Evolutionary conservation across 1,140 invertebrate genomes (phyloP), one percentile per base, ranked within the genome.

Genomic region (Bombyx mori): DNA sequence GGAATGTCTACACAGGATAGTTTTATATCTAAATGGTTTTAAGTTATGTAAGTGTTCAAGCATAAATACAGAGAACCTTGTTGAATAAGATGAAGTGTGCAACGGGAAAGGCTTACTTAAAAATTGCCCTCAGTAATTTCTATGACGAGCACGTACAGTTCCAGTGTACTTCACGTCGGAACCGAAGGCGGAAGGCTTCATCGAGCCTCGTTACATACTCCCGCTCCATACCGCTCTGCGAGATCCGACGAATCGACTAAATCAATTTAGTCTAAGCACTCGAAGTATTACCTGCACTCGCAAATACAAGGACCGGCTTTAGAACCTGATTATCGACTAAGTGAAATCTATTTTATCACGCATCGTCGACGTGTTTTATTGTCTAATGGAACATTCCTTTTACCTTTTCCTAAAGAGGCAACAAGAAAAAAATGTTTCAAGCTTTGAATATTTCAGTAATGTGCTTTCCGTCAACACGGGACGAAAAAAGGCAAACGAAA

Each of bases 131-230:
- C 63, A 64, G 69, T 77, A 77, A 80, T 84, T 83, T 71, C 72
- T 85, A 86, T 86, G 79, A 83, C 66, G 75, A 83, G 75, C 83
- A 86, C 82, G 82, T 85, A 76, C 73, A 59, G 69, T 62, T 66
- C 60, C 69, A 81, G 77, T 79, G 77, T 75, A 82, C 75, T 69
- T 47, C 62, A 66, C 71, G 76, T 79, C 71, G 71, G 71, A 68
- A 76, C 79, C 76, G 65, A 64, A 61, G 65, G 73, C 35, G 61
- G 71, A 73, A 57, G 61, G 53, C 42, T 45, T 49, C 54, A 46
- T 47, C 51, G 44, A 45, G 55, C 59, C 44, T 52, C 44, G n/a
- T 42, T 12, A 9, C 44, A 49, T 45, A 18, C 51, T 45, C 42
- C 58, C 54, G 63, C 61, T 57, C 59, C 57, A 64, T 69, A 58